Conservation (phyloP, 2,113 vertebrate genomes). For the Clarias macrocephalus region DNA sequence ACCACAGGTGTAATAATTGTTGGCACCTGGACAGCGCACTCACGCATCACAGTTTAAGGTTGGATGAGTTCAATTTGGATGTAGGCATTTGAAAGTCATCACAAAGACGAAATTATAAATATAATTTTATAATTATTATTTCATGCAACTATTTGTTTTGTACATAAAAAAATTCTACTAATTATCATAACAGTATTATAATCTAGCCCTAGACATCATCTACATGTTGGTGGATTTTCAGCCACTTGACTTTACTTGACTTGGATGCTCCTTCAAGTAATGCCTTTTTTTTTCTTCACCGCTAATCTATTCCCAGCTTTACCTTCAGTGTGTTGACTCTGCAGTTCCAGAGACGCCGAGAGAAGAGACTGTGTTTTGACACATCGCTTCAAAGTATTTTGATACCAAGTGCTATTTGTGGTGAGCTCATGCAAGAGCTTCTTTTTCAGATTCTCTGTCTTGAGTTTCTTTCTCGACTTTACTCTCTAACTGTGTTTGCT, state of each 20-base stretch:
- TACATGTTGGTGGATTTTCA: too few species aligned
- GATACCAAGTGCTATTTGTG: conserved; percentile 33
- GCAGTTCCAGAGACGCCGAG: background rate
- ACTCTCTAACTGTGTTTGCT: background rate
- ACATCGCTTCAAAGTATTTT: conserved; percentile 17
- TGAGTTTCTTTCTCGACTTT: conserved; percentile 1
- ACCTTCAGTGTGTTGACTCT: background rate
- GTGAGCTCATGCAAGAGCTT: background rate
- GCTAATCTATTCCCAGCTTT: conserved; percentile 23
- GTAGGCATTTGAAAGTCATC: background rate
- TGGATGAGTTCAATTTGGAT: background rate
- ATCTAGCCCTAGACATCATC: background rate
- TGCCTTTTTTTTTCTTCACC: background rate
- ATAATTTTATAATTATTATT: too few species aligned
- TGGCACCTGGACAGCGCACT: too few species aligned
- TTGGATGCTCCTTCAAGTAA: background rate
- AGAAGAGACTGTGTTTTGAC: conserved; percentile 12
- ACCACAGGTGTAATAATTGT: too few species aligned
- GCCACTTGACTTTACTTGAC: too few species aligned
- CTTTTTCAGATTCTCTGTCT: conserved; percentile 17
- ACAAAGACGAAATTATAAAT: background rate
- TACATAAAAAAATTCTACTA: background rate
- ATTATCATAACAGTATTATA: background rate
- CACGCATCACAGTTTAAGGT: too few species aligned
- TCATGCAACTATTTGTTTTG: background rate